phyloP scores from a whole-genome alignment of 2,113 vertebrate genomes.

The Bungarus multicinctus region DNA sequence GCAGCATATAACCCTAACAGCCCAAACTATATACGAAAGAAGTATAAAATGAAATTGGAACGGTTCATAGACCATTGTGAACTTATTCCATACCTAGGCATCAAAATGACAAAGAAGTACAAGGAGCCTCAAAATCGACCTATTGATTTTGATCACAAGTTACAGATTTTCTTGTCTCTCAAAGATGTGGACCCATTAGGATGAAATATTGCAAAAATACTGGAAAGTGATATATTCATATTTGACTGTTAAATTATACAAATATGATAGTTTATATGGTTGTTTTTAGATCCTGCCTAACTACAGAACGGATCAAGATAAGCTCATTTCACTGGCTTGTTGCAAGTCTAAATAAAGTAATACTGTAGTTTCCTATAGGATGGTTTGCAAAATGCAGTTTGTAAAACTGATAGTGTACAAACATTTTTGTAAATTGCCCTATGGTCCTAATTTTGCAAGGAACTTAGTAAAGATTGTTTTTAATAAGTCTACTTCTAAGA shows the following conservation, averaged over 20 bases:
- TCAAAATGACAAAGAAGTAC: conserved; percentile 74
- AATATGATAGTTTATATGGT: neutral
- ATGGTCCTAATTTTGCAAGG: neutral
- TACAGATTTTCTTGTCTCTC: conserved; percentile 79
- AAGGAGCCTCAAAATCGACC: conserved; percentile 70
- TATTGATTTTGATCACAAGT: conserved; percentile 75
- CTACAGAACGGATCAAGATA: neutral
- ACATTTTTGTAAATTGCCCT: neutral
- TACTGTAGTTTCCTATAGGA: neutral
- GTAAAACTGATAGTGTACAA: neutral
- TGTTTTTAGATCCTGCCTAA: neutral
- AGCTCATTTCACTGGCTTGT: neutral
- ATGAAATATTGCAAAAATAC: neutral
- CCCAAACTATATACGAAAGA: conserved; percentile 68
- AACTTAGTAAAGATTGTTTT: neutral
- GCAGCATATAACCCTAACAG: conserved; percentile 83
- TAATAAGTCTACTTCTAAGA: neutral
- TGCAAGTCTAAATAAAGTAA: neutral
- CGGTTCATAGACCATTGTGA: conserved; percentile 81
- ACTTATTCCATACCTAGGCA: conserved; percentile 83
- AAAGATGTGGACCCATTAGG: conserved; percentile 56
- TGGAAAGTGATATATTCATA: neutral
- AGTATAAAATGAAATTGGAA: conserved; percentile 81
- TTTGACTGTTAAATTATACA: neutral
- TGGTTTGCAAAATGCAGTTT: neutral